phyloP scores from a whole-genome alignment of 30 jellyfish, hydroid and myxozoan genomes.

The Aurelia sp. region DNA sequence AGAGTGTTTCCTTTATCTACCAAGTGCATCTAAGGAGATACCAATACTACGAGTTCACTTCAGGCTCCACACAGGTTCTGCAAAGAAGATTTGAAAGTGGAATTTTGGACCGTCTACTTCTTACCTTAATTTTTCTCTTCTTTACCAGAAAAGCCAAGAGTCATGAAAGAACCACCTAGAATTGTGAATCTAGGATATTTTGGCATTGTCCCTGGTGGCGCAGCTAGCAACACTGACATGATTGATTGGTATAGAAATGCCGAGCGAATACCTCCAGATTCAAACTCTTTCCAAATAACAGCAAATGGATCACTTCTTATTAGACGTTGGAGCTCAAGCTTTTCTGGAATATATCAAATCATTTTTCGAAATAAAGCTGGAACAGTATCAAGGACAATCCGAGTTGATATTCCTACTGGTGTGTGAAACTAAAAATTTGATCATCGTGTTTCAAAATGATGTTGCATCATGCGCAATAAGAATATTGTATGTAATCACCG shows the following conservation, averaged over 20 bases:
- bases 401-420: slow-evolving; percentile 43
- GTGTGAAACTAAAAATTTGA: background rate
- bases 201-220: slow-evolving; percentile 40
- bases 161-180: slow-evolving; percentile 25
- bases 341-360: slow-evolving; percentile 53
- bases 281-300: background rate
- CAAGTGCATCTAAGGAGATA: too few relatives aligned
- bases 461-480: too few relatives aligned
- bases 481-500: too few relatives aligned
- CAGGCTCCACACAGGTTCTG: too few relatives aligned
- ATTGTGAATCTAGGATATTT: background rate
- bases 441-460: too few relatives aligned
- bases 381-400: slow-evolving; percentile 28
- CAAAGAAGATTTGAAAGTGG: too few relatives aligned
- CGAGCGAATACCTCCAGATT: slow-evolving; percentile 10
- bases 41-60: too few relatives aligned
- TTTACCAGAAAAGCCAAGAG: slow-evolving; percentile 49
- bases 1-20: too few relatives aligned
- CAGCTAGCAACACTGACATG: slow-evolving; percentile 6
- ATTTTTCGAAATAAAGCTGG: slow-evolving; percentile 45
- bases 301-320: slow-evolving; percentile 10
- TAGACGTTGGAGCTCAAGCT: slow-evolving; percentile 11
- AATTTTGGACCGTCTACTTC: background rate
- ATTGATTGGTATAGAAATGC: slow-evolving; percentile 71
- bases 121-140: too few relatives aligned